These are phyloP conservation scores for Halichoerus grypus DNA, from an alignment of 2,113 vertebrate genomes.

Conservation along the genomic window DNA sequence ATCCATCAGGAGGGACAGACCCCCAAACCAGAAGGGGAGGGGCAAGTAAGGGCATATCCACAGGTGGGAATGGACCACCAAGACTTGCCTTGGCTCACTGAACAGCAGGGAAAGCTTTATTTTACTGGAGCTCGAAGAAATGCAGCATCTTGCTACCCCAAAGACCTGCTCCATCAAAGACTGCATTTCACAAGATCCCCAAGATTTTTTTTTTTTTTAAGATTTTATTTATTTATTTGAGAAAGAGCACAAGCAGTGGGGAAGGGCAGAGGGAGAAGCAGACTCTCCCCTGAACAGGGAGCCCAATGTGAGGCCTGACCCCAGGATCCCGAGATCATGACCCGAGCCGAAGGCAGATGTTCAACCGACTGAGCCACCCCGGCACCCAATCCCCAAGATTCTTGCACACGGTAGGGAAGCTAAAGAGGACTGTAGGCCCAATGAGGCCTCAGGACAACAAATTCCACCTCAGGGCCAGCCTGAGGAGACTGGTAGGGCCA, in stretches of 20 bases:
- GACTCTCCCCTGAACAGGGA: not conserved
- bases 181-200: not conserved
- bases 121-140: not conserved
- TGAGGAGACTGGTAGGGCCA: not conserved
- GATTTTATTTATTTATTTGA: not conserved
- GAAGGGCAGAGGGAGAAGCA: not conserved
- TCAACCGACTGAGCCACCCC: not conserved
- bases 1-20: not conserved
- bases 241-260: not conserved
- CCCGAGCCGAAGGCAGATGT: not conserved
- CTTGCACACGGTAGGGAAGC: not conserved
- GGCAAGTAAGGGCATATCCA: too few relatives aligned
- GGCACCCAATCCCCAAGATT: not conserved
- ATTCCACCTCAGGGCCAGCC: not conserved
- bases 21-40: not conserved
- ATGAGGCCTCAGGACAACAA: not conserved
- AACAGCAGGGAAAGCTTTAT: not conserved
- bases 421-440: not conserved
- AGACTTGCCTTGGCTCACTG: not conserved
- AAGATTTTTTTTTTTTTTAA: not conserved
- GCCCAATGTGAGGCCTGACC: not conserved
- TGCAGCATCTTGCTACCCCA: not conserved
- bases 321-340: not conserved
- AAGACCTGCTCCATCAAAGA: not conserved
- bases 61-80: not conserved